phyloP scores from a whole-genome alignment of 2,888 invertebrate species.

The Cremastinae sp. region DNA sequence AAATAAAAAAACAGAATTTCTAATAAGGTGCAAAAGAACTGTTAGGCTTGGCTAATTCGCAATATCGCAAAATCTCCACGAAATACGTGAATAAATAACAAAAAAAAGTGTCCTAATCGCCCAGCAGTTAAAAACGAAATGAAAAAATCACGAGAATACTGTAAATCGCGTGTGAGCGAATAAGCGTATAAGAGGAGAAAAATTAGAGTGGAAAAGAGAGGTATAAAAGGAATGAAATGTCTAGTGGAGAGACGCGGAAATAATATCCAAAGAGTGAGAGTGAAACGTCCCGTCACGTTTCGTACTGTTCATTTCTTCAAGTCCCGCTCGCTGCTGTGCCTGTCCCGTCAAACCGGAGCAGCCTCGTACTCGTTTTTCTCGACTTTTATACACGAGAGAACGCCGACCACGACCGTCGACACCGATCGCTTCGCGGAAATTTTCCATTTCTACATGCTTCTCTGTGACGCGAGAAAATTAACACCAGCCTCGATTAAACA shows the following conservation, averaged over 20 bases:
- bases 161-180: conserved; percentile 26
- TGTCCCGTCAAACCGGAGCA: conserved; percentile 28
- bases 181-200: not conserved
- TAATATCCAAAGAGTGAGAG: conserved; percentile 58
- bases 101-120: too few species aligned
- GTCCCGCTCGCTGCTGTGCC: conserved; percentile 15
- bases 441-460: conserved; percentile 14
- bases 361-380: conserved; percentile 49
- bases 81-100: too few species aligned
- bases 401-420: conserved; percentile 21
- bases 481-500: not conserved
- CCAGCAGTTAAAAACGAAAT: too few species aligned
- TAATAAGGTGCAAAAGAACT: too few species aligned
- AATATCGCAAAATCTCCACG: too few species aligned
- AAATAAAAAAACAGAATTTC: too few species aligned
- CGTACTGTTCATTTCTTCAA: conserved; percentile 28
- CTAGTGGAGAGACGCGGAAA: conserved; percentile 55
- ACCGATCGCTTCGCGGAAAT: conserved; percentile 35
- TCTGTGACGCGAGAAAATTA: not conserved
- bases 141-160: too few species aligned
- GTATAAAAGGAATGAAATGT: conserved; percentile 36
- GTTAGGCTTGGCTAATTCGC: too few species aligned
- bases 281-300: conserved; percentile 58
- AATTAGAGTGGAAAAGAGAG: conserved; percentile 48
- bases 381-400: conserved; percentile 29